Evolutionary conservation across 2,113 vertebrate genomes (phyloP), one percentile per base, ranked within the genome.

Genomic region (Camelus bactrianus): DNA sequence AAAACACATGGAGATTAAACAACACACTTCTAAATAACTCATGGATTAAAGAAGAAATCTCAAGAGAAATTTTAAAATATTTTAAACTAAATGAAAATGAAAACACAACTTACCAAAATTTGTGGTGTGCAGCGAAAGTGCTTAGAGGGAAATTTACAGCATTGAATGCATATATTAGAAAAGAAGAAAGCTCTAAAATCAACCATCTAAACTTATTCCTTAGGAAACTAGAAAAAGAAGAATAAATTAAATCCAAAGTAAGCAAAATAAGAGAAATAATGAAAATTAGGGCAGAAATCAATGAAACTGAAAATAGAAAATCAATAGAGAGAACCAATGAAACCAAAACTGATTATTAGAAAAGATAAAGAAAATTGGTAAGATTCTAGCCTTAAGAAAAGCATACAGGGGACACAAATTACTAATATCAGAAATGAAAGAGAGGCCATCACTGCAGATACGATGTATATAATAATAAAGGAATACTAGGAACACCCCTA

Each of bases 21-120:
- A 72, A 26, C 28, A 73, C 30, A 72, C 20, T 64, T 89, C 46
- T 73, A 62, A 81, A 73, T 52, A 88, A 81, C 46, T 52, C 48
- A 46, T 26, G 12, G 5, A 4, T 81, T 56, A 89, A 89, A 70
- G 50, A 87, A 80, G 14, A 81, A 94, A 81, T 12, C 28, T 64
- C 65, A 42, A 60, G 46, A 73, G 19, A 81, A 81, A 64, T 52
- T 89, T 89, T 3, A n/a, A 81, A 62, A 54, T 62, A 89, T 54
- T 52, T 83, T 88, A 54, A 94, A 73, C n/a, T 89, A 94, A n/a
- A 58, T 93, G 16, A 46, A 79, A 94, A 81, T 46, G 28, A 89
- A 94, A 94, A 81, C 12, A 77, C 54, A 80, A 42, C 24, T 87
- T 87, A 38, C 38, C 54, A 60, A 70, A 79, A 79, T 87, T 60